phyloP scores from a whole-genome alignment of 2,888 invertebrate species.

The Philaethria dido region DNA sequence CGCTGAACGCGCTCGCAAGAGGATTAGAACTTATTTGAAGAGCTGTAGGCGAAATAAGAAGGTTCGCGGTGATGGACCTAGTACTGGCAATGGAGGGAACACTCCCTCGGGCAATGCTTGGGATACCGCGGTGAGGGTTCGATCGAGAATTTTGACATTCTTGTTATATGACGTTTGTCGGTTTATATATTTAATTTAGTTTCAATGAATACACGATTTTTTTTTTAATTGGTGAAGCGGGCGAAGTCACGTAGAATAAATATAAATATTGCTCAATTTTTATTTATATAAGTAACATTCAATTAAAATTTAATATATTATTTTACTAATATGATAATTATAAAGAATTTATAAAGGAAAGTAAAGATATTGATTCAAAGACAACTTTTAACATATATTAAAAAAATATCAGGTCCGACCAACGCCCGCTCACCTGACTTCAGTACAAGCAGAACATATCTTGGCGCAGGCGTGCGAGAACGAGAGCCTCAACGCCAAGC shows the following conservation, averaged over 20 bases:
- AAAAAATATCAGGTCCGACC: constrained; percentile 89
- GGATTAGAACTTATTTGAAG: constrained; percentile 97
- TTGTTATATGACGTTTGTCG: background rate
- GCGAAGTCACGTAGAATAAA: too few relatives aligned
- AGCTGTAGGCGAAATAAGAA: constrained; percentile 97
- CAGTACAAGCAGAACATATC: constrained; percentile 98
- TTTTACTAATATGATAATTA: too few relatives aligned
- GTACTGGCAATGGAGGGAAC: constrained; percentile 65
- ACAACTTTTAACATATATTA: too few relatives aligned
- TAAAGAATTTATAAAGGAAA: too few relatives aligned
- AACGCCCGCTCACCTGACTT: constrained; percentile 97
- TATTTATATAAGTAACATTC: too few relatives aligned
- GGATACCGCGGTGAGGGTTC: constrained; percentile 92
- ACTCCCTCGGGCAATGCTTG: constrained; percentile 85
- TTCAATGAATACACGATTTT: background rate
- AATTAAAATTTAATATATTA: too few relatives aligned
- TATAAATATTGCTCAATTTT: too few relatives aligned
- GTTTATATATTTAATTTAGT: background rate
- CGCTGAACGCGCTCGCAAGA: constrained; percentile 96
- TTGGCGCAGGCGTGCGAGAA: constrained; percentile 98
- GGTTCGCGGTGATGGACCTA: constrained; percentile 89
- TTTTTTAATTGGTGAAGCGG: background rate
- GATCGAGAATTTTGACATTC: constrained; percentile 55
- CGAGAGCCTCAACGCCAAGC: constrained; percentile 98
- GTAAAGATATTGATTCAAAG: too few relatives aligned